Evolutionary conservation across 2,797 vertebrate genomes (phyloP).

Genomic region (Xiphorhynchus erythropygius): DNA sequence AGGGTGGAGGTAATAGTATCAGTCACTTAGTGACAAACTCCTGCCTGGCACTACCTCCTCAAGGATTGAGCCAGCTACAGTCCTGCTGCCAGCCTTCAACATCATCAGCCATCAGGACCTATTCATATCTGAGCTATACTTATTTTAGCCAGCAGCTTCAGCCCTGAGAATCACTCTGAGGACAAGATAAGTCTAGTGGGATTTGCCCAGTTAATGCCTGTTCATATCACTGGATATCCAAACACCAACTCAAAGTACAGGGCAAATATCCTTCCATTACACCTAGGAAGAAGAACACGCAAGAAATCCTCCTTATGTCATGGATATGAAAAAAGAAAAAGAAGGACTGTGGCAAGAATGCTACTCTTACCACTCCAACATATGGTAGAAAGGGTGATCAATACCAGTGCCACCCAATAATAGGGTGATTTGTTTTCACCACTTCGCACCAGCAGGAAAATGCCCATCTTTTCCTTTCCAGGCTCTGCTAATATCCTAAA

Average conservation of each 20-base stretch:
- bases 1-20: conserved; percentile 2
- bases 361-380: background rate
- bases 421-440: background rate
- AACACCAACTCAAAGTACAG: background rate
- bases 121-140: background rate
- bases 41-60: conserved; percentile 8
- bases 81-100: background rate
- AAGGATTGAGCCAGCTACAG: background rate
- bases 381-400: background rate
- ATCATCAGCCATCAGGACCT: background rate
- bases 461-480: background rate
- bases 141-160: background rate
- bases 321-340: background rate
- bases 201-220: background rate
- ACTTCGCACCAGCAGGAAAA: background rate
- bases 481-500: background rate
- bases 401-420: background rate
- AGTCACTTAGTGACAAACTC: background rate
- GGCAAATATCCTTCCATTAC: background rate
- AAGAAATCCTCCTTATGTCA: background rate
- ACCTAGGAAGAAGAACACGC: background rate
- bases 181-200: background rate
- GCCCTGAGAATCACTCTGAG: background rate
- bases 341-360: background rate
- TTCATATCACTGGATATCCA: background rate